phyloP scores from a whole-genome alignment of 2,797 vertebrate genomes.

The Petrocephalus sullivani region DNA sequence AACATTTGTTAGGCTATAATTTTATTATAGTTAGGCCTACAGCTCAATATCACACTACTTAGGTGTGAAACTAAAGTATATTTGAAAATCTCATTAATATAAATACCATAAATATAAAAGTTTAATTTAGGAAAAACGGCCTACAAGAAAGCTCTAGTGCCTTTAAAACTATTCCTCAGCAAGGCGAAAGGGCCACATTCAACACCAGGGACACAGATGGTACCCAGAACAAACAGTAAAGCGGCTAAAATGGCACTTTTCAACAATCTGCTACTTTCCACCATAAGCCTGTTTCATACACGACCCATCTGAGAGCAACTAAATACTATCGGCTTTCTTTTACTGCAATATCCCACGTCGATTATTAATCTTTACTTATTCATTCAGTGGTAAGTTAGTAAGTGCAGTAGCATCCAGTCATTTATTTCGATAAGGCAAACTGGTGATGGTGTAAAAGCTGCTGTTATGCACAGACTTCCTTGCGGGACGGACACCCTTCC shows the following conservation, averaged over 20 bases:
- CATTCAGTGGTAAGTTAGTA: background rate
- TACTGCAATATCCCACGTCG: background rate
- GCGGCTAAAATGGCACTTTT: background rate
- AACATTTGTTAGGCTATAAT: background rate
- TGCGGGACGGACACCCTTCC: too few relatives aligned
- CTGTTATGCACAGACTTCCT: background rate
- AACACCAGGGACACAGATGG: background rate
- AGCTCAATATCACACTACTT: background rate
- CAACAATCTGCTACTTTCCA: background rate
- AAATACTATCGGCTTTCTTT: background rate
- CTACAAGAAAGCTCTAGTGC: background rate
- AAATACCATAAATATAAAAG: slow-evolving; percentile 80
- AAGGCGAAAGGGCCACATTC: background rate
- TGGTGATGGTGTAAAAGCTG: background rate
- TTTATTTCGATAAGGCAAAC: background rate
- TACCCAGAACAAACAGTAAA: background rate
- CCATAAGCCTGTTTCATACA: background rate
- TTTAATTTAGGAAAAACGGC: slow-evolving; percentile 76
- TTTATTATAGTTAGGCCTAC: background rate
- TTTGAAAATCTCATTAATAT: slow-evolving; percentile 60
- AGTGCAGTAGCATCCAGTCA: background rate
- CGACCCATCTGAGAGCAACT: background rate
- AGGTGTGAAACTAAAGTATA: background rate
- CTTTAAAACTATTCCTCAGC: background rate
- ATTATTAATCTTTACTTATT: background rate